Conservation (phyloP, 2,888 invertebrate species). For the Opisthograptis luteolata region DNA sequence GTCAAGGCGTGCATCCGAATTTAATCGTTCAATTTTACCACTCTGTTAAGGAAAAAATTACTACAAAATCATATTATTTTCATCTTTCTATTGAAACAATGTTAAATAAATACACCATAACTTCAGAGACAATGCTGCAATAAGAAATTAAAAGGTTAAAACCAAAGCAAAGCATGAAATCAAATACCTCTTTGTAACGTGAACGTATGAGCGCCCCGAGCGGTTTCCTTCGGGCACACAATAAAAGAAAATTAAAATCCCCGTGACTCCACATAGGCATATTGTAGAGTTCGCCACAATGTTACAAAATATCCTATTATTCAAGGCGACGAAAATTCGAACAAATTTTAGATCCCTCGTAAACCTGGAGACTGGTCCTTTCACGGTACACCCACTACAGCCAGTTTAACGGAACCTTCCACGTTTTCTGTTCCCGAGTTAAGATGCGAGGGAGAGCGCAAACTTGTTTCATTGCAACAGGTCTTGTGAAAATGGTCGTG, state of each 20-base stretch:
- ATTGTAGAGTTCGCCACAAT: constrained; percentile 27
- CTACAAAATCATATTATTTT: too few species aligned
- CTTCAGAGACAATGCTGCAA: too few species aligned
- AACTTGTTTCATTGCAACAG: constrained; percentile 23
- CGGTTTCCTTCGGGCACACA: constrained; percentile 2
- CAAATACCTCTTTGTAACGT: too few species aligned
- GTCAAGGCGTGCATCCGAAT: too few species aligned
- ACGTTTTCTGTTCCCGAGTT: constrained; percentile 12
- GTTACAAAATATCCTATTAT: constrained; percentile 31
- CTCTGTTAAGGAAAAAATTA: too few species aligned
- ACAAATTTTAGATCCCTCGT: constrained; percentile 41
- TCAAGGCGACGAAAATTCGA: constrained; percentile 29
- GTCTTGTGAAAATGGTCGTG: constrained; percentile 30
- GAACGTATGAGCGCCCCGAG: background rate
- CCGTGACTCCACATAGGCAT: constrained; percentile 20
- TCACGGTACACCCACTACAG: constrained; percentile 9
- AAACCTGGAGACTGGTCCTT: constrained; percentile 35
- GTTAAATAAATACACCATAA: too few species aligned
- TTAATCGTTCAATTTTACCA: too few species aligned
- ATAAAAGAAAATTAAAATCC: constrained; percentile 15
- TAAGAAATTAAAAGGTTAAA: too few species aligned
- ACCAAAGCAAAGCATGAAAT: too few species aligned
- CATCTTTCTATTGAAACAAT: too few species aligned
- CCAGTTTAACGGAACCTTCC: constrained; percentile 27
- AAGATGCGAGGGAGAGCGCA: constrained; percentile 11